These are phyloP conservation scores for Hypena proboscidalis DNA, from an alignment of 2,888 invertebrate genomes.

Conservation along the genomic window DNA sequence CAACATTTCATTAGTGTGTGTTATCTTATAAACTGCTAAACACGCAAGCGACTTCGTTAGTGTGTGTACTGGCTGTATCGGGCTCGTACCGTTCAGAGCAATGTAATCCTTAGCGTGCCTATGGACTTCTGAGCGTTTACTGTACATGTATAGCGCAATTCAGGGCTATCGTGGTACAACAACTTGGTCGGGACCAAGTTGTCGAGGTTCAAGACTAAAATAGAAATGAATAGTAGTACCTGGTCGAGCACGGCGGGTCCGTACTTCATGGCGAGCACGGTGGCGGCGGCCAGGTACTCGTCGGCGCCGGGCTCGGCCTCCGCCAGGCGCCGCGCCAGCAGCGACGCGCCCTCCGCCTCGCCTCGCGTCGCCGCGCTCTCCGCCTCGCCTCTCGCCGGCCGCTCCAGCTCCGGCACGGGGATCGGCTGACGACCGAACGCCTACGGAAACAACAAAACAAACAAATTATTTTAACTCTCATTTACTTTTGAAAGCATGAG, in stretches of 20 bases:
- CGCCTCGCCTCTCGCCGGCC: slow-evolving; percentile 41
- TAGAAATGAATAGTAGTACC: slow-evolving; percentile 44
- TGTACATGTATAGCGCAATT: too few relatives aligned
- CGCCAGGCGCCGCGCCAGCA: slow-evolving; percentile 89
- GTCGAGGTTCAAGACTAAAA: not conserved
- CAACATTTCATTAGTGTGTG: too few relatives aligned
- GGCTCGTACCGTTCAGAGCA: too few relatives aligned
- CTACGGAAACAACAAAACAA: slow-evolving; percentile 71
- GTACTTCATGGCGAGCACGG: slow-evolving; percentile 95
- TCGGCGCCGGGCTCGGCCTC: slow-evolving; percentile 83
- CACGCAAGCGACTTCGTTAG: too few relatives aligned
- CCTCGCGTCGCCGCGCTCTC: slow-evolving; percentile 76
- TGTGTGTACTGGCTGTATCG: too few relatives aligned
- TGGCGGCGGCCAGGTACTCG: slow-evolving; percentile 93
- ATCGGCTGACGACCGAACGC: slow-evolving; percentile 95
- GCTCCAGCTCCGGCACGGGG: too few relatives aligned
- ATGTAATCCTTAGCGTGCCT: too few relatives aligned
- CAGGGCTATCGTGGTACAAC: too few relatives aligned
- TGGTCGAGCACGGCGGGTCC: slow-evolving; percentile 88
- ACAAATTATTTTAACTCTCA: not conserved
- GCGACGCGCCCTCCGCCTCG: slow-evolving; percentile 93
- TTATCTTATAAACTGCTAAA: too few relatives aligned
- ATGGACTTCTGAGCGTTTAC: too few relatives aligned
- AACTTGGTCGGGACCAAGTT: too few relatives aligned
- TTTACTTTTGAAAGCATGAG: too few relatives aligned